Percentiles rank a stretch among this genome's conserved stretches.
Conservation (phyloP, 30 jellyfish, hydroid and myxozoan species). For the Cassiopea xamachana region DNA sequence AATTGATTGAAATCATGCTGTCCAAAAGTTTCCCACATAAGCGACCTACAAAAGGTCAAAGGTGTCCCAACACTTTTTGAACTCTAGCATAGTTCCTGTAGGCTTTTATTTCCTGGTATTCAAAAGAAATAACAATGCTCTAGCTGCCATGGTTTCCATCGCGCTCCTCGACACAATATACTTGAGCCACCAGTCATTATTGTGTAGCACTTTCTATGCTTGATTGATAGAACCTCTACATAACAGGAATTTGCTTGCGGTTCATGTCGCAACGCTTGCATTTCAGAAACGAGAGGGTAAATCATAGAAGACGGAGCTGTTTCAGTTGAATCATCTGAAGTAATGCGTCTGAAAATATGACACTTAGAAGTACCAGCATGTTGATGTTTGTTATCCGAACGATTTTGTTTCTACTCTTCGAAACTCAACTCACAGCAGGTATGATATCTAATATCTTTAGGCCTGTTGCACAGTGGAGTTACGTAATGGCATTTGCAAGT, state of each 20-base stretch:
- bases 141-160: neutral
- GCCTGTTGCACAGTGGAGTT: slow-evolving; percentile 1
- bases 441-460: neutral
- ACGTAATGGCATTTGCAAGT: neutral
- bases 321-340: neutral
- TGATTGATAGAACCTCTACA: neutral
- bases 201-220: neutral
- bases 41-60: no score
- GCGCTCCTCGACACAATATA: neutral
- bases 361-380: neutral
- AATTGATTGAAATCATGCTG: no score
- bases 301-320: neutral
- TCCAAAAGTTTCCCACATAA: no score
- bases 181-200: neutral
- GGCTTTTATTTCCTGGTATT: no score
- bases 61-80: no score
- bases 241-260: neutral
- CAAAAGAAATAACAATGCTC: neutral
- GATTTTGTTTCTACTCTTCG: neutral
- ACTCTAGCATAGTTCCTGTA: no score
- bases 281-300: neutral
- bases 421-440: slow-evolving; percentile 18
- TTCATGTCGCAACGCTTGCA: neutral
- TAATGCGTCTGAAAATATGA: neutral
- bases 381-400: neutral